Conservation (phyloP, 2,797 vertebrate genomes). For the Chelidonichthys spinosus region DNA sequence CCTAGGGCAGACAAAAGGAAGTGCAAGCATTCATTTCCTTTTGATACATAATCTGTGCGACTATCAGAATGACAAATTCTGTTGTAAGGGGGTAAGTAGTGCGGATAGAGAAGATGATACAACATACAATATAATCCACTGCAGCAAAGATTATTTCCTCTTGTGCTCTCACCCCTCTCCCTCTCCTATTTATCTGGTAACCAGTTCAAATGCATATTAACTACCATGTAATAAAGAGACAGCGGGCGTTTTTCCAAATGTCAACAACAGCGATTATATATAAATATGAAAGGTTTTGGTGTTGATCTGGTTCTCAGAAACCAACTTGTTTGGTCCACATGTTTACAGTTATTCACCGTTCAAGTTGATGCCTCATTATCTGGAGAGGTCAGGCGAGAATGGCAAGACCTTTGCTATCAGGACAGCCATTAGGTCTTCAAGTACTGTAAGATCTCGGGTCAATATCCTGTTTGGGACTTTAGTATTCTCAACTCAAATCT, state of each 20-base stretch:
- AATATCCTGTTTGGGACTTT: not conserved
- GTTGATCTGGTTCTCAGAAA: not conserved
- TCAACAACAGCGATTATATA: constrained; percentile 7
- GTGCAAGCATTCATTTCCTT: constrained; percentile 59
- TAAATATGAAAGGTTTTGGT: not conserved
- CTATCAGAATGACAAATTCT: constrained; percentile 50
- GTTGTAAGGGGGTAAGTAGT: constrained; percentile 46
- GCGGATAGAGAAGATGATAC: constrained; percentile 41
- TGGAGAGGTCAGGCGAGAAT: constrained; percentile 34
- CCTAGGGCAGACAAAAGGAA: constrained; percentile 56
- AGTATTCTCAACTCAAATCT: constrained; percentile 21
- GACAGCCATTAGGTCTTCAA: constrained; percentile 25
- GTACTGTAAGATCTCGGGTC: not conserved
- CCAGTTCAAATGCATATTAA: not conserved
- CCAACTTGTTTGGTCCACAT: constrained; percentile 2
- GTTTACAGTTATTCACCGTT: not conserved
- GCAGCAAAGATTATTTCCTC: constrained; percentile 15
- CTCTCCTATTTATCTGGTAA: constrained; percentile 11
- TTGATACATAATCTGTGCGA: constrained; percentile 58
- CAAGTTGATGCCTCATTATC: constrained; percentile 45
- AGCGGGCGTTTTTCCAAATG: not conserved
- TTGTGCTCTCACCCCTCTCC: not conserved
- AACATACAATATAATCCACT: constrained; percentile 35
- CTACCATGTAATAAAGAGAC: not conserved
- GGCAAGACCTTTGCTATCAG: constrained; percentile 35